Percentiles rank a stretch among this genome's conserved stretches.
phyloP scores from a whole-genome alignment of 2,797 vertebrate species.

The Pelobates cultripes region DNA sequence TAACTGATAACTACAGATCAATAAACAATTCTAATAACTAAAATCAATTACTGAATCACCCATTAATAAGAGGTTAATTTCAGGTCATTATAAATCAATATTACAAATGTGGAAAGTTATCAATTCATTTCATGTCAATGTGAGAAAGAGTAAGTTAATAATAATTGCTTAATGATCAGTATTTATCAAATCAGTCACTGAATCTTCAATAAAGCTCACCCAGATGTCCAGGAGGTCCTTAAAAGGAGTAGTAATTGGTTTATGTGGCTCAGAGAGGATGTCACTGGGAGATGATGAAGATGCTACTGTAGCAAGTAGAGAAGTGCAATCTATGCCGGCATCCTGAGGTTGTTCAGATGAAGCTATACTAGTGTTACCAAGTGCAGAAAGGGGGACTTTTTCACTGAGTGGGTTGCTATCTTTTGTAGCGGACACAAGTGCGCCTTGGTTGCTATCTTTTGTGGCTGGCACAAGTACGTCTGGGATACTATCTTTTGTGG shows the following conservation, averaged over 20 bases:
- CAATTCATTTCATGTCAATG: not conserved
- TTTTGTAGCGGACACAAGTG: no score
- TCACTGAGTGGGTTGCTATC: no score
- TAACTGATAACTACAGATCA: constrained; percentile 1
- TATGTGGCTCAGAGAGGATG: constrained; percentile 58
- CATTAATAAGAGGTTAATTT: not conserved
- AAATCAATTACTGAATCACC: not conserved
- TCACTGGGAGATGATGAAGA: constrained; percentile 12
- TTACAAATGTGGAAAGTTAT: not conserved
- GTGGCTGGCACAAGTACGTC: no score
- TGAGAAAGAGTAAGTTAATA: not conserved
- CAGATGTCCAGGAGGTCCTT: constrained; percentile 80
- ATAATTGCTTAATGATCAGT: constrained; percentile 6
- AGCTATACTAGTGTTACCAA: no score
- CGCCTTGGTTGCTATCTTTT: no score
- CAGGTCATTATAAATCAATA: not conserved
- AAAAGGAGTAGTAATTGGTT: constrained; percentile 63
- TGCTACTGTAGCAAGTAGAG: not conserved
- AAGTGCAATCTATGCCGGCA: no score
- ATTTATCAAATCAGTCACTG: not conserved
- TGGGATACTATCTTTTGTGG: no score
- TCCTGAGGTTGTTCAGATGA: no score
- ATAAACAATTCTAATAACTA: not conserved
- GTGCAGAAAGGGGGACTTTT: no score
- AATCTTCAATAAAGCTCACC: constrained; percentile 68